Percentiles rank a stretch among this genome's conserved stretches.
These are phyloP conservation scores for Archilochus colubris DNA, from an alignment of 2,113 vertebrate genomes.

Conservation along the genomic window DNA sequence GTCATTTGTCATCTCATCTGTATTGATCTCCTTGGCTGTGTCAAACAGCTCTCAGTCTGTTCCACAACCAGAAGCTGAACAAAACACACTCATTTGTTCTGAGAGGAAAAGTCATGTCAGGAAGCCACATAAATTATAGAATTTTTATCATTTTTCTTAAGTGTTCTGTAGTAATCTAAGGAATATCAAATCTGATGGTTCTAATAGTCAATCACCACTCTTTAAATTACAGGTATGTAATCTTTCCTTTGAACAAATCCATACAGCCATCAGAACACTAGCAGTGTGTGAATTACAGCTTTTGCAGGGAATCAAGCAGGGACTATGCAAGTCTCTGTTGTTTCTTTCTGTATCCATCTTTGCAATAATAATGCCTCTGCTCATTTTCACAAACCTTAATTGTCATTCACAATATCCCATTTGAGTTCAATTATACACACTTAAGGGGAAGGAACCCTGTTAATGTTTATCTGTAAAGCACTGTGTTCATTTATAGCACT, in stretches of 20 bases:
- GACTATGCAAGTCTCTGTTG: constrained; percentile 26
- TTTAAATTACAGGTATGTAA: constrained; percentile 48
- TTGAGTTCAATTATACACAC: constrained; percentile 56
- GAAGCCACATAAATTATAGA: neutral
- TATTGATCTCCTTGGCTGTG: constrained; percentile 21
- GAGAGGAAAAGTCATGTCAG: neutral
- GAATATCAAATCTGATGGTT: constrained; percentile 26
- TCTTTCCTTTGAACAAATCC: constrained; percentile 36
- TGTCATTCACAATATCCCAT: constrained; percentile 39
- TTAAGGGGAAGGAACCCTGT: constrained; percentile 56
- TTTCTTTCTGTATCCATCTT: constrained; percentile 36
- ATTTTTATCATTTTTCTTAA: constrained; percentile 21
- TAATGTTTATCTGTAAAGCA: constrained; percentile 58
- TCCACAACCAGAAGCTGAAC: neutral
- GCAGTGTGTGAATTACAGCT: constrained; percentile 16
- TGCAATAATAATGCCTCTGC: constrained; percentile 44
- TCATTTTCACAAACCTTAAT: constrained; percentile 57
- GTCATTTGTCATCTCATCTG: constrained; percentile 19
- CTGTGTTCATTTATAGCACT: constrained; percentile 60
- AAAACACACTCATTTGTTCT: neutral
- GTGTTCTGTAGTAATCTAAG: constrained; percentile 35
- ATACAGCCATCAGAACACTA: constrained; percentile 17
- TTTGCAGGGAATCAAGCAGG: constrained; percentile 9
- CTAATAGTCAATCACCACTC: neutral
- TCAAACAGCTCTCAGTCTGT: constrained; percentile 9